Evolutionary conservation across 2,888 invertebrate genomes (phyloP).

Genomic region (Luperina testacea): DNA sequence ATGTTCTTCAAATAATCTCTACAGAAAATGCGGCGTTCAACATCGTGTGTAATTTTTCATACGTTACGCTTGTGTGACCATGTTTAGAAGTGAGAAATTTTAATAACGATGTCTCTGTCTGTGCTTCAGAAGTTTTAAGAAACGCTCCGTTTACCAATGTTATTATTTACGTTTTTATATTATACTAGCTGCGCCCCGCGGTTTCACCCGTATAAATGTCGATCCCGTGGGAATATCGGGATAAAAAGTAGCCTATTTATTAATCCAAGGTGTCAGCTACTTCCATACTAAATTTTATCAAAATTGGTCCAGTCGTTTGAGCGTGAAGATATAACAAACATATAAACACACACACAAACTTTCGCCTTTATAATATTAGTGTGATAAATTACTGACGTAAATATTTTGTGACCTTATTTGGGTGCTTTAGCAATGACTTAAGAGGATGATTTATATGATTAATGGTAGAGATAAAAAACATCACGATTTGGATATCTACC

Average conservation of each 20-base stretch:
- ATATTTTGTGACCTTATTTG: conserved; percentile 5
- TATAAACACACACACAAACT: too few species aligned
- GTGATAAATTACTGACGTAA: not conserved
- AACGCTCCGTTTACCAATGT: conserved; percentile 36
- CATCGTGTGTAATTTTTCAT: conserved; percentile 44
- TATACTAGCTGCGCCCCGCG: too few species aligned
- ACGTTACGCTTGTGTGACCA: conserved; percentile 41
- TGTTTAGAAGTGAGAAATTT: conserved; percentile 45
- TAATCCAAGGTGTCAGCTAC: too few species aligned
- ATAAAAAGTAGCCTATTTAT: too few species aligned
- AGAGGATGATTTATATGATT: not conserved
- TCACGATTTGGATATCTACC: not conserved
- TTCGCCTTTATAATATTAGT: too few species aligned
- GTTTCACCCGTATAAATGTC: too few species aligned
- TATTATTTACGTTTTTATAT: conserved; percentile 9
- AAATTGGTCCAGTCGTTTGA: too few species aligned
- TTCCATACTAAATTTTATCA: too few species aligned
- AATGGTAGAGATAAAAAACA: not conserved
- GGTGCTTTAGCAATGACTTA: not conserved
- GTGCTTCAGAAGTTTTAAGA: conserved; percentile 22
- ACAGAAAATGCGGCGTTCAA: conserved; percentile 14
- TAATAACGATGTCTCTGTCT: conserved; percentile 17
- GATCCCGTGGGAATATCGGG: too few species aligned
- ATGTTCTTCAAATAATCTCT: conserved; percentile 43
- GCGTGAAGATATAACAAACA: too few species aligned